phyloP scores from a whole-genome alignment of 2,888 invertebrate genomes.

The Deroplatys truncata region DNA sequence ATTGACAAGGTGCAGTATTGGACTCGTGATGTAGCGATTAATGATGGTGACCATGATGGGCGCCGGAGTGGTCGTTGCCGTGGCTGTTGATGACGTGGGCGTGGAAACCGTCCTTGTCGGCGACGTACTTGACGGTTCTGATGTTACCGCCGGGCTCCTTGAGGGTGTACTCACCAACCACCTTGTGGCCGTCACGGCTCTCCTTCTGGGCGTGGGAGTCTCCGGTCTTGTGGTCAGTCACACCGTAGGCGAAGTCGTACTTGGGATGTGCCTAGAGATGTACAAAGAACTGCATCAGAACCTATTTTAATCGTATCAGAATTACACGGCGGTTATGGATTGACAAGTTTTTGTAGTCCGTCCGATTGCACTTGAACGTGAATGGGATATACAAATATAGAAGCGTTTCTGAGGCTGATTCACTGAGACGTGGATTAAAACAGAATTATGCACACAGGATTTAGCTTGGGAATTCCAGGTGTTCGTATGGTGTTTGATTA shows the following conservation, averaged over 20 bases:
- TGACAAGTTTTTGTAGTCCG: no score
- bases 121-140: slow-evolving; percentile 59
- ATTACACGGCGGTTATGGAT: no score
- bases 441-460: no score
- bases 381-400: no score
- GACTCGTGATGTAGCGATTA: not conserved
- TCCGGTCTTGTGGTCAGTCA: slow-evolving; percentile 43
- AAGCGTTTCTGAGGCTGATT: no score
- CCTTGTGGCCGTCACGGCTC: slow-evolving; percentile 41
- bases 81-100: slow-evolving; percentile 56
- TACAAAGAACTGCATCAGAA: not conserved
- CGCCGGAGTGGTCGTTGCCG: slow-evolving; percentile 28
- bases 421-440: no score
- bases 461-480: no score
- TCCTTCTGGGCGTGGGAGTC: slow-evolving; percentile 47
- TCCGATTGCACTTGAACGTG: no score
- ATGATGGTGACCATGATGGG: not conserved
- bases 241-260: slow-evolving; percentile 41
- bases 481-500: no score
- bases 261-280: slow-evolving; percentile 38
- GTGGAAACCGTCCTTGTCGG: slow-evolving; percentile 63
- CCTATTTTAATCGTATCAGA: not conserved
- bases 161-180: slow-evolving; percentile 41
- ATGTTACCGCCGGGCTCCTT: slow-evolving; percentile 41
- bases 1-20: no score